These are phyloP conservation scores for Ormyrus rosae DNA, from an alignment of 2,888 invertebrate genomes.

Conservation along the genomic window DNA sequence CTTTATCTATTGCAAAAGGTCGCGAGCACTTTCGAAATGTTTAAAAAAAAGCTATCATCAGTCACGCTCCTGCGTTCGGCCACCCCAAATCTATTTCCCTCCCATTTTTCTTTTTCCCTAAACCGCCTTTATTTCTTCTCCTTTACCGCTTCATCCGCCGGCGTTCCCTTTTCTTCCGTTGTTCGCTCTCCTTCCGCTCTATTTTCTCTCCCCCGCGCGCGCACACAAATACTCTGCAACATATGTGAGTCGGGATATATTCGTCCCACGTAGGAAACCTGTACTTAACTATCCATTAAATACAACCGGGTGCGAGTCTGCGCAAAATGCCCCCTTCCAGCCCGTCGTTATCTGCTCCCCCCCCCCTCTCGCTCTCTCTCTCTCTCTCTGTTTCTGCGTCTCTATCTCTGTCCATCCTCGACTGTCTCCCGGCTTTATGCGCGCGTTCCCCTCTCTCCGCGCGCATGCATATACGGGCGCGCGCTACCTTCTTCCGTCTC, in stretches of 20 bases:
- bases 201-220: no score
- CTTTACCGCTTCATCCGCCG: no score
- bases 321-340: conserved; percentile 50
- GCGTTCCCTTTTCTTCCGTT: no score
- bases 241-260: conserved; percentile 57
- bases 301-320: conserved; percentile 62
- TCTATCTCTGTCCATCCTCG: neutral
- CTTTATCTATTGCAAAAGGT: no score
- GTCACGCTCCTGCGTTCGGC: no score
- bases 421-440: neutral
- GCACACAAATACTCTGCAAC: neutral
- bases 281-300: conserved; percentile 74
- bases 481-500: neutral
- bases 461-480: neutral
- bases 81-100: no score
- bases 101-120: no score
- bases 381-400: neutral
- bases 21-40: no score
- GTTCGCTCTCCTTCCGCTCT: no score
- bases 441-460: neutral
- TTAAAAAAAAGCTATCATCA: no score
- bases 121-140: no score
- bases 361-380: neutral
- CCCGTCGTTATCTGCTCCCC: no score
- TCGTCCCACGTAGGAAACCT: conserved; percentile 70